Base-by-base conservation (phyloP, 2,888 invertebrate genomes). In the Dastarcus helophoroides region DNA sequence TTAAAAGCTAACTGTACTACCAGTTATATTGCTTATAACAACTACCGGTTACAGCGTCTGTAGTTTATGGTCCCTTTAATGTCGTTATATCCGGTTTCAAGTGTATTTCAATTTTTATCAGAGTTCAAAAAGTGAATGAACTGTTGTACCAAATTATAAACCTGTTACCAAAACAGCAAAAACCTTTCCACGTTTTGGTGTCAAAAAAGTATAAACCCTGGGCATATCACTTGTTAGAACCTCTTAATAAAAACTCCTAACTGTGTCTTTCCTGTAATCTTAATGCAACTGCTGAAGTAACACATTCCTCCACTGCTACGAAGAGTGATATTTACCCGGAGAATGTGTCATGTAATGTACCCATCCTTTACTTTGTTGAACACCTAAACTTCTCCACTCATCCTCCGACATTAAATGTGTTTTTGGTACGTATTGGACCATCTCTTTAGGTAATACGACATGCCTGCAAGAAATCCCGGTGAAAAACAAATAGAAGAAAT, bases 291-390 rank as follows among this genome's bases (percentile, higher is more conserved):
- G n/a, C n/a, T n/a, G n/a, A n/a, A n/a, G n/a, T n/a, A n/a, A n/a
- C n/a, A n/a, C n/a, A n/a, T n/a, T n/a, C 19, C n/a, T 19, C 19
- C 19, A 6, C 19, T 19, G n/a, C 19, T 19, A 7, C 19, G n/a
- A 7, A 19, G n/a, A n/a, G 19, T 19, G 19, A 8, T 19, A 17
- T 57, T 51, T 63, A 86, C 88, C 89, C 55, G 95, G 95, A 50
- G 83, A 76, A 61, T 95, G 94, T 41, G 79, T 81, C 93, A 95
- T 93, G 50, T 94, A 95, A 63, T 95, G 94, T 8, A 89, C 74
- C 95, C 95, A 95, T 29, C 94, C 94, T 48, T 85, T 83, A 50
- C 91, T 91, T 60, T 95, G 95, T 60, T 93, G 91, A 0, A 95
- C 90, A 1, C 95, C 95, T 40, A 95, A 80, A 33, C 78, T 69